These are phyloP conservation scores for Ascaphus truei DNA, from an alignment of 2,113 vertebrate species.

Conservation along the genomic window DNA sequence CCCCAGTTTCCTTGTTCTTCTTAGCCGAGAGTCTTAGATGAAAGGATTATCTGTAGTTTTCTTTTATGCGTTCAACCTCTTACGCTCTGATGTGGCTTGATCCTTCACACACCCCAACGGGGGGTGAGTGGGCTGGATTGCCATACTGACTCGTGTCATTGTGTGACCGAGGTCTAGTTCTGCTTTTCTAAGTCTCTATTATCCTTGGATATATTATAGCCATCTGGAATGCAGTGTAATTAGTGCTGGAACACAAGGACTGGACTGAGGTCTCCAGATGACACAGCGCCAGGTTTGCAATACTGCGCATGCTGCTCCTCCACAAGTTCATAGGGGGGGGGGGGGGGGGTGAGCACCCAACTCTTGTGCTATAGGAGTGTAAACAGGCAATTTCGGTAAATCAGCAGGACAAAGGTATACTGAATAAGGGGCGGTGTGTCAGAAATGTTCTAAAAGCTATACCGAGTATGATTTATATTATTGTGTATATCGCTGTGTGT, in stretches of 20 bases:
- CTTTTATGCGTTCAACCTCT: neutral
- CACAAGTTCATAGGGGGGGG: too few species aligned
- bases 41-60: slow-evolving; percentile 29
- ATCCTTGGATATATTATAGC: neutral
- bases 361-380: neutral
- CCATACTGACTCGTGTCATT: neutral
- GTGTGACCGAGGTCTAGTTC: too few species aligned
- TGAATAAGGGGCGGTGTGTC: too few species aligned
- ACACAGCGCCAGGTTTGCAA: neutral
- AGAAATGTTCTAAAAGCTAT: too few species aligned
- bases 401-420: neutral
- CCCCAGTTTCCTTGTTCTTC: neutral
- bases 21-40: slow-evolving; percentile 2
- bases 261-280: neutral
- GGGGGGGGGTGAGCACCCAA: neutral
- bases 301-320: neutral
- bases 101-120: neutral
- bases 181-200: neutral
- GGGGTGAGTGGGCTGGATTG: neutral
- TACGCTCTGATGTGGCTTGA: neutral
- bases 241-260: neutral
- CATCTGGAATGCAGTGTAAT: neutral
- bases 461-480: neutral
- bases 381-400: neutral
- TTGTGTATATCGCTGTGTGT: neutral